These are phyloP conservation scores for Psix sp. DNA, from an alignment of 1,140 invertebrate genomes.

Conservation along the genomic window DNA sequence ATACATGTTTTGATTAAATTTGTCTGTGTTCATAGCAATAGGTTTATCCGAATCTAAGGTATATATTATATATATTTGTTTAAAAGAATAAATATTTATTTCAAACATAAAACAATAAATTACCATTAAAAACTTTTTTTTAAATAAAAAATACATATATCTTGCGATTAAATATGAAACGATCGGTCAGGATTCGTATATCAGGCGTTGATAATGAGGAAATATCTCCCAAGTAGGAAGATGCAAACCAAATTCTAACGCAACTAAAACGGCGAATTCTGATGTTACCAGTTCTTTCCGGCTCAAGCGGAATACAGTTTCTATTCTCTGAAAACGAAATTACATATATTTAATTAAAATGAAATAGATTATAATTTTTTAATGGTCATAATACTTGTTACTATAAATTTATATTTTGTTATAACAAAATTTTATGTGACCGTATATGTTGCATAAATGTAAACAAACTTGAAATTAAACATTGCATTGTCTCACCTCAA, in stretches of 20 bases:
- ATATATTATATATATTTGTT: conserved; percentile 27
- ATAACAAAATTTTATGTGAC: no score
- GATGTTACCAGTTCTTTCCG: conserved; percentile 92
- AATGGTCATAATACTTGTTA: no score
- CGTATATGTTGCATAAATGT: no score
- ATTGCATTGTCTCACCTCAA: conserved; percentile 82
- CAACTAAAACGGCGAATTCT: conserved; percentile 96
- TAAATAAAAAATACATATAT: conserved; percentile 36
- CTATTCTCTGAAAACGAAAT: conserved; percentile 84
- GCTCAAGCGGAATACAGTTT: conserved; percentile 92
- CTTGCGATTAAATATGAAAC: conserved; percentile 17
- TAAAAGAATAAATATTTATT: conserved; percentile 47
- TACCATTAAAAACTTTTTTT: conserved; percentile 6
- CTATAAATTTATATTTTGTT: no score
- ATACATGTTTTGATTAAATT: conserved; percentile 7
- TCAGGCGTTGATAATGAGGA: conserved; percentile 95
- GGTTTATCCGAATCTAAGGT: conserved; percentile 10
- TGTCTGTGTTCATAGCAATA: conserved; percentile 8
- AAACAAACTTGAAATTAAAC: conserved; percentile 13
- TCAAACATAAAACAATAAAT: conserved; percentile 29
- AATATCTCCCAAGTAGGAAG: conserved; percentile 93
- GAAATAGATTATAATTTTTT: no score
- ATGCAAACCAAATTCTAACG: conserved; percentile 95
- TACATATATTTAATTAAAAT: no score
- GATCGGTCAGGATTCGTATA: conserved; percentile 88